Percentiles rank a stretch among this genome's conserved stretches.
Conservation (phyloP, 23 tunicate species). For the Corella eumyota region DNA sequence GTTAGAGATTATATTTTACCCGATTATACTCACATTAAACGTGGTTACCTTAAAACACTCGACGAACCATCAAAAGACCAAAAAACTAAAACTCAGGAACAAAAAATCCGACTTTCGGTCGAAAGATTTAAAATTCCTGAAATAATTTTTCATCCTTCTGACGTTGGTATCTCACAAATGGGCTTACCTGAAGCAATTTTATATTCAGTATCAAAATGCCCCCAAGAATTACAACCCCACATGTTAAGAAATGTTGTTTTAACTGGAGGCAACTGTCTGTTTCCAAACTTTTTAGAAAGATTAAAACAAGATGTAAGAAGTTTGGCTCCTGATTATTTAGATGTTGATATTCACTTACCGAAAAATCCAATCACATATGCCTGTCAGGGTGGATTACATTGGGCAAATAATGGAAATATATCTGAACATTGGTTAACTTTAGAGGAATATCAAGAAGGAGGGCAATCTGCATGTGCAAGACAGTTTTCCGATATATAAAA, state of each 20-base stretch:
- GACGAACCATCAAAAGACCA: conserved; percentile 11
- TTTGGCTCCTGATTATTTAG: conserved; percentile 43
- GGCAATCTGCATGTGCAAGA: conserved; percentile 73
- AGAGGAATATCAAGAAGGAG: conserved; percentile 73
- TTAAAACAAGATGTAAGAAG: conserved; percentile 48
- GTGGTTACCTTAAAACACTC: conserved; percentile 63
- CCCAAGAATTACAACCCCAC: conserved; percentile 60
- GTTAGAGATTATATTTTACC: conserved; percentile 69
- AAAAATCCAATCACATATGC: conserved; percentile 67
- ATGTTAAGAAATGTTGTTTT: conserved; percentile 59
- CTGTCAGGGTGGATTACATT: conserved; percentile 64
- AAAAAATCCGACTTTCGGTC: conserved; percentile 45
- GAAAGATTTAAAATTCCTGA: conserved; percentile 92
- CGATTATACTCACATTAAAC: conserved; percentile 68
- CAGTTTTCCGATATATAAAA: conserved; percentile 54
- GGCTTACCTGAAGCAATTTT: conserved; percentile 88
- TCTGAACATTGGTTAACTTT: conserved; percentile 39
- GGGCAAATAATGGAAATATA: conserved; percentile 35
- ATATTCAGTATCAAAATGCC: conserved; percentile 67
- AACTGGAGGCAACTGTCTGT: conserved; percentile 78
- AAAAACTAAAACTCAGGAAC: conserved; percentile 50
- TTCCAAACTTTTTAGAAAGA: conserved; percentile 55
- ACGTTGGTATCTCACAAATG: conserved; percentile 75
- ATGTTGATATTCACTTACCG: conserved; percentile 31
- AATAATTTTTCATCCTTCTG: conserved; percentile 84